Evolutionary conservation across 2,888 invertebrate species (phyloP), one percentile per base, ranked within the genome.

Genomic region (Sarcophaga variegata): DNA sequence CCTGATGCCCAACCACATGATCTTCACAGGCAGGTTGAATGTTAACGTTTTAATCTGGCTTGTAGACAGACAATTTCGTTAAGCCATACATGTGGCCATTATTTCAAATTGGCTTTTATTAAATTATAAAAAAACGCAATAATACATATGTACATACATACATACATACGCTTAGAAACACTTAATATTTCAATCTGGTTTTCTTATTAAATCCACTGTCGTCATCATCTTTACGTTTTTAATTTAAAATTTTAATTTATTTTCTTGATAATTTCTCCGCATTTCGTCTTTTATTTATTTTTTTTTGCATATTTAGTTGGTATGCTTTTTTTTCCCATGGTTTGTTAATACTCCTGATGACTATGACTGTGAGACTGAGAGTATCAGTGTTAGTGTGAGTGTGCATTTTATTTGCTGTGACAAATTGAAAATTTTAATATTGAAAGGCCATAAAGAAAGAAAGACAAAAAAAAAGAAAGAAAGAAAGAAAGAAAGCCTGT

Each of bases 401-500:
- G 8, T 71, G 64, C n/a, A 79, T 67, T 71, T 37, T 37, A 37
- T 37, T 86, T 83, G 86, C 89, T 88, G 86, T 88, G 87, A 87
- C 86, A 86, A 85, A 88, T 83, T 90, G 89, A 90, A 90, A 83
- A 90, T 91, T 89, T 87, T 37, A 37, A 88, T 88, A 87, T 75
- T 75, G 84, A 85, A 91, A 91, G 76, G 59, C 37, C 76, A 37
- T 37, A 87, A 90, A 37, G 37, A 37, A 10, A 37, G 8, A 37
- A 37, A 89, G 90, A 89, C 76, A 83, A 70, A 37, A 37, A 27
- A 6, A 37, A 5, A 37, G 83, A 85, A 90, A 91, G 76, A 87
- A 90, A 91, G 76, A 87, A 90, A 37, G 8, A 37, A 37, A 89
- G 90, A 89, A 79, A 83, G 74, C 37, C 78, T 75, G 45, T 27